Base-by-base conservation (phyloP, 2,113 vertebrate species). In the Gambusia holbrooki region DNA sequence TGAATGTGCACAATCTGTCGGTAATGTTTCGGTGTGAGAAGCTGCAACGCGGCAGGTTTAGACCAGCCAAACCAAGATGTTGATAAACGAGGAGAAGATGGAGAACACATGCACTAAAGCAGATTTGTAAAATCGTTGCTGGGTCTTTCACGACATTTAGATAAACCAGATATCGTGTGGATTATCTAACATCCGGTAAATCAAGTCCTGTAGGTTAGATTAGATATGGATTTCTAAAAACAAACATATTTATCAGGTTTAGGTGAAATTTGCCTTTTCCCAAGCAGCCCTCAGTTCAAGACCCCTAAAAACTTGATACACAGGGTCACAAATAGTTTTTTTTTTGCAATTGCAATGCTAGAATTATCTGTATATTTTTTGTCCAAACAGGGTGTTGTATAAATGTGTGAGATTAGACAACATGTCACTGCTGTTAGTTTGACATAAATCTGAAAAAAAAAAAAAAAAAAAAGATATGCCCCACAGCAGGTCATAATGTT, bases 311-410 rank as follows among this genome's bases (percentile, higher is more conserved):
- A 58, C 17, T 58, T n/a, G 25, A 17, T 48, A 17, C 19, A n/a
- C 51, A 58, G 51, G 51, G 51, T 58, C 51, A 58, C 51, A 58
- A 58, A 22, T 5, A 22, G 73, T 13, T 61, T 42, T 58, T 54
- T 19, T 80, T 64, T 61, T 51, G 19, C 37, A 68, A 80, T 73
- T 51, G 19, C 37, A 68, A 80, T 73, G 79, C 81, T 70, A 76
- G 68, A 48, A 27, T 65, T 75, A 68, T 66, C 13, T 64, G 32
- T 19, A 64, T 35, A 60, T 70, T 69, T 30, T 30, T 28, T 25
- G 13, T 51, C 74, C 27, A 77, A 77, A 78, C 79, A 83, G 83
- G 81, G 80, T 83, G 79, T 63, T 30, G 45, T 60, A 64, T 66
- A 69, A 29, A 62, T 74, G 66, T 78, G 62, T 79, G 61, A 48